These are phyloP conservation scores for Neuroterus valhalla DNA, from an alignment of 1,140 invertebrate genomes.

Conservation along the genomic window DNA sequence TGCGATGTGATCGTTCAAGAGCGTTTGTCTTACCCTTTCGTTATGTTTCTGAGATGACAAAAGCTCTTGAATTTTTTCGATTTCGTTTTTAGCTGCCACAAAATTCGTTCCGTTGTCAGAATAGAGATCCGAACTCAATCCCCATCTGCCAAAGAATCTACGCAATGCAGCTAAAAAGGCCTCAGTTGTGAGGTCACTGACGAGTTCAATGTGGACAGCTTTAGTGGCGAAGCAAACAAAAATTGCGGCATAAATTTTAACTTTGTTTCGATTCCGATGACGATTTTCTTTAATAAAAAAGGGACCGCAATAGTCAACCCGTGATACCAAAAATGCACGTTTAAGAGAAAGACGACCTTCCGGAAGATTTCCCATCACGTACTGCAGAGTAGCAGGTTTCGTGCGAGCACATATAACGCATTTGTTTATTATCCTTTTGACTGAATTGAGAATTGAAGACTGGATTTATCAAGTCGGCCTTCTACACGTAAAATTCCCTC, in stretches of 20 bases:
- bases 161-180: slow-evolving; percentile 54
- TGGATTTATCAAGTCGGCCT: too few relatives aligned
- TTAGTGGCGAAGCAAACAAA: slow-evolving; percentile 38
- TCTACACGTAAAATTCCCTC: too few relatives aligned
- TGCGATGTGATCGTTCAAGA: background rate
- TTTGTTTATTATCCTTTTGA: too few relatives aligned
- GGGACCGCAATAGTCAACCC: too few relatives aligned
- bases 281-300: too few relatives aligned
- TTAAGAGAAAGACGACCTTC: too few relatives aligned
- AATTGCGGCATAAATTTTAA: slow-evolving; percentile 35
- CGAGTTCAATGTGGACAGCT: too few relatives aligned
- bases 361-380: too few relatives aligned
- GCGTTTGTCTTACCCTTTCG: background rate
- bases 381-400: too few relatives aligned
- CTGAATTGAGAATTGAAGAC: too few relatives aligned
- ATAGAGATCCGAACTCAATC: slow-evolving; percentile 47
- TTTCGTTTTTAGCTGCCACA: slow-evolving; percentile 35
- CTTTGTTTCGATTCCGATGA: background rate
- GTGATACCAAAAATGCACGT: too few relatives aligned
- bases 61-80: slow-evolving; percentile 6
- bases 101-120: slow-evolving; percentile 43
- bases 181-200: slow-evolving; percentile 44
- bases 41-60: background rate
- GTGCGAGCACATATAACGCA: too few relatives aligned
- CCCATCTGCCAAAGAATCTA: slow-evolving; percentile 60